These are phyloP conservation scores for Cantharis rustica DNA, from an alignment of 2,888 invertebrate genomes.

Conservation along the genomic window DNA sequence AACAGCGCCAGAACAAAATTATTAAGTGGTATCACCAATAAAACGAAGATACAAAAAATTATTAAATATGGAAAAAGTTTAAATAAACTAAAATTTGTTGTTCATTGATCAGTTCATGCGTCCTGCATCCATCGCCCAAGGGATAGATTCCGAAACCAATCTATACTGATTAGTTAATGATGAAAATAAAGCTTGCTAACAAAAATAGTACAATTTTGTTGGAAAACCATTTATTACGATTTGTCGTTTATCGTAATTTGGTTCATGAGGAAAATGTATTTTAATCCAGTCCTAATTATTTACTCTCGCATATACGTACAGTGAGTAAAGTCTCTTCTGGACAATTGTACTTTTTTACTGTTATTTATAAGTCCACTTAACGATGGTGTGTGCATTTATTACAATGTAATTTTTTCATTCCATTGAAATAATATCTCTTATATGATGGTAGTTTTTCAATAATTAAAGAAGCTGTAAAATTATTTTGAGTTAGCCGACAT, in stretches of 20 bases:
- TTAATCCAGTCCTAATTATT: neutral
- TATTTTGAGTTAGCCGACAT: neutral
- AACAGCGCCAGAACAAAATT: neutral
- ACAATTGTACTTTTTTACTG: neutral
- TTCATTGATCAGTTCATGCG: slow-evolving; percentile 9
- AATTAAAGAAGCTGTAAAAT: neutral
- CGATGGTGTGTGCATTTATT: neutral
- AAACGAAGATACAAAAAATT: neutral
- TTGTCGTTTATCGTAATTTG: slow-evolving; percentile 33
- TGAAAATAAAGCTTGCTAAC: slow-evolving; percentile 33
- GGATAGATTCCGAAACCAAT: slow-evolving; percentile 36
- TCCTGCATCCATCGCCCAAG: slow-evolving; percentile 21
- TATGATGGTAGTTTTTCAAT: neutral
- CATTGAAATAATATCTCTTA: too few relatives aligned
- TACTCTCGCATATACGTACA: neutral
- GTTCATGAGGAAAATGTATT: slow-evolving; percentile 35
- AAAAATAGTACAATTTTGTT: slow-evolving; percentile 32
- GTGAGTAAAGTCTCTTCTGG: neutral
- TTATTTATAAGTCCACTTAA: neutral
- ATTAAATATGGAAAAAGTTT: neutral
- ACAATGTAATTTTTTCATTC: neutral
- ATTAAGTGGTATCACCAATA: neutral
- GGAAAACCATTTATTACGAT: slow-evolving; percentile 35
- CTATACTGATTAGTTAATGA: slow-evolving; percentile 40
- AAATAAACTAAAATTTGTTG: slow-evolving; percentile 16